phyloP scores from a whole-genome alignment of 2,888 invertebrate species.

The Apantesis nais region DNA sequence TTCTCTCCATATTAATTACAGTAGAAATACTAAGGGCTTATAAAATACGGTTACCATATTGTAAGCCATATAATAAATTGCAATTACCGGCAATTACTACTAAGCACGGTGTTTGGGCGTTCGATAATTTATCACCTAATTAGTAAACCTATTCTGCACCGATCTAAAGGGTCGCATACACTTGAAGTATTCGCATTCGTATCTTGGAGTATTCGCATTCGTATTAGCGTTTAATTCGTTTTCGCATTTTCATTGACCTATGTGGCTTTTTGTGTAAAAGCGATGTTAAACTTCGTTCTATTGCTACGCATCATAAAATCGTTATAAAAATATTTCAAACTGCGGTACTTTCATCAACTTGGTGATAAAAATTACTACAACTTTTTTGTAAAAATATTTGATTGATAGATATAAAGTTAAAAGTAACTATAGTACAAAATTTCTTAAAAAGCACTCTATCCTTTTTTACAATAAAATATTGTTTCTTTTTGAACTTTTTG shows the following conservation, averaged over 20 bases:
- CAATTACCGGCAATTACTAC: constrained; percentile 62
- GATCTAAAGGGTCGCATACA: constrained; percentile 11
- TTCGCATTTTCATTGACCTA: not conserved
- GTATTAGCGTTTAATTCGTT: not conserved
- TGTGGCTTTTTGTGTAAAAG: not conserved
- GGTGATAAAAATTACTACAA: no score
- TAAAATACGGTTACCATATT: constrained; percentile 37
- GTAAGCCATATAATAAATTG: constrained; percentile 53
- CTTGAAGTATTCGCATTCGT: not conserved
- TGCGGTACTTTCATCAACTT: no score
- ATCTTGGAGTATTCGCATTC: not conserved
- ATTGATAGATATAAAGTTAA: no score
- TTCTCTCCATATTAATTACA: constrained; percentile 21
- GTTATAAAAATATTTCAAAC: not conserved
- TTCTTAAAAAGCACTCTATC: no score
- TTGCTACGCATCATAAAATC: not conserved
- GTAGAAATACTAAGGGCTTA: constrained; percentile 30
- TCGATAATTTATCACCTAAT: constrained; percentile 62
- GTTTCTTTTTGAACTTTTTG: no score
- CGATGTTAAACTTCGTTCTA: not conserved
- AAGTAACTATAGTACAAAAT: no score
- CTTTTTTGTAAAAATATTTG: no score
- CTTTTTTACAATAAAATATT: no score
- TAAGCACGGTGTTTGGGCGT: constrained; percentile 55
- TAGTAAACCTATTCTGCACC: constrained; percentile 29